A percentile compares a stretch with the other conserved stretches of the same genome.
These are phyloP conservation scores for Xenopus petersii DNA, from an alignment of 2,797 vertebrate species.

Conservation along the genomic window DNA sequence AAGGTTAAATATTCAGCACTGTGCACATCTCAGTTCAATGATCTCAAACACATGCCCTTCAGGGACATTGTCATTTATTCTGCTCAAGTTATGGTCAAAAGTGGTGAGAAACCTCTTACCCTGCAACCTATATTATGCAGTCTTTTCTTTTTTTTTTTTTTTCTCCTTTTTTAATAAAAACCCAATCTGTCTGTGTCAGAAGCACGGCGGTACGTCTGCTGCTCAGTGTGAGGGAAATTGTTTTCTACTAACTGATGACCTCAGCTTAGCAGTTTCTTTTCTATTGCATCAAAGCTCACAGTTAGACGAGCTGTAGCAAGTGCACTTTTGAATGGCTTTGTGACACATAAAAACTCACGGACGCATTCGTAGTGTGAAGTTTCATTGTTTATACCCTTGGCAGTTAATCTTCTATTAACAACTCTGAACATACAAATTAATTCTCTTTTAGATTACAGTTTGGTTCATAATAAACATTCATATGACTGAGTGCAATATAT, in stretches of 20 bases:
- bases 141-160: conserved; percentile 46
- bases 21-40: conserved; percentile 45
- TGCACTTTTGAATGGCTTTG: conserved; percentile 69
- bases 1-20: conserved; percentile 34
- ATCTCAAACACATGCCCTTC: conserved; percentile 47
- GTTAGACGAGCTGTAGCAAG: conserved; percentile 66
- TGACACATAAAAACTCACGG: conserved; percentile 68
- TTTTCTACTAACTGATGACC: conserved; percentile 75
- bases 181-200: conserved; percentile 65
- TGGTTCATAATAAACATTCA: background rate
- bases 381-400: conserved; percentile 68
- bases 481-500: background rate
- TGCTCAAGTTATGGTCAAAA: conserved; percentile 52
- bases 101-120: conserved; percentile 51
- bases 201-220: conserved; percentile 66
- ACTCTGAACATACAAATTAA: conserved; percentile 54
- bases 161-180: conserved; percentile 48
- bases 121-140: conserved; percentile 58
- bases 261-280: conserved; percentile 72
- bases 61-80: conserved; percentile 51
- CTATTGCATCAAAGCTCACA: conserved; percentile 71
- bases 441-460: conserved; percentile 20
- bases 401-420: conserved; percentile 70
- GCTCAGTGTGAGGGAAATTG: conserved; percentile 73
- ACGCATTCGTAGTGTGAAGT: conserved; percentile 67